phyloP scores from a whole-genome alignment of 2,888 invertebrate species.

The Criorhina ranunculi region DNA sequence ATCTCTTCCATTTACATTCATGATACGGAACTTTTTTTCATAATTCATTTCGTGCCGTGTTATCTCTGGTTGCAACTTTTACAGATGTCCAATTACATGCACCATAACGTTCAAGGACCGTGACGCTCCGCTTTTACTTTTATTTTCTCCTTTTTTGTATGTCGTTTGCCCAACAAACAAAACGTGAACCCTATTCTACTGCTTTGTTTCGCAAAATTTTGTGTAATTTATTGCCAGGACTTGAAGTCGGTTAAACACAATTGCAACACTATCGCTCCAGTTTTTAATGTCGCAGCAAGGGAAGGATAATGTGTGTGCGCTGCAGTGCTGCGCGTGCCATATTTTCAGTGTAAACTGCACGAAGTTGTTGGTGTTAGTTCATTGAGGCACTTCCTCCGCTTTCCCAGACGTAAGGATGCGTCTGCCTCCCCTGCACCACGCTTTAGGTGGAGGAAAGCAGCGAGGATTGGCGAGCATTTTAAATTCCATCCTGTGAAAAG shows the following conservation, averaged over 20 bases:
- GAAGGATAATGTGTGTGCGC: slow-evolving; percentile 71
- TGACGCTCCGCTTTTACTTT: slow-evolving; percentile 49
- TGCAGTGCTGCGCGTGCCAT: slow-evolving; percentile 74
- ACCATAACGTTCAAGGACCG: slow-evolving; percentile 72
- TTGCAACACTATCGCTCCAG: slow-evolving; percentile 75
- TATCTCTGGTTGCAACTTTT: slow-evolving; percentile 73
- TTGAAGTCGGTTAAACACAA: slow-evolving; percentile 77
- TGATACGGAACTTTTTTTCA: slow-evolving; percentile 36
- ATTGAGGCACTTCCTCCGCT: slow-evolving; percentile 60
- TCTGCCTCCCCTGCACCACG: not conserved
- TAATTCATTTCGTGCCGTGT: slow-evolving; percentile 63
- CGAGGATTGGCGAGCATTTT: slow-evolving; percentile 64
- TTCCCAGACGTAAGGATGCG: slow-evolving; percentile 41
- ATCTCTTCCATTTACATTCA: slow-evolving; percentile 68
- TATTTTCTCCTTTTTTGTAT: slow-evolving; percentile 15
- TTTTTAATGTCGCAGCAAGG: slow-evolving; percentile 73
- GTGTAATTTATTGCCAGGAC: slow-evolving; percentile 75
- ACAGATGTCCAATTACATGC: slow-evolving; percentile 76
- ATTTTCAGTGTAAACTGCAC: slow-evolving; percentile 64
- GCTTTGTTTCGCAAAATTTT: slow-evolving; percentile 70
- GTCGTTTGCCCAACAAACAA: slow-evolving; percentile 61
- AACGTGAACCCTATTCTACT: slow-evolving; percentile 65
- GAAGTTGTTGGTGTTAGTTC: slow-evolving; percentile 65
- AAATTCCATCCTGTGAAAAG: slow-evolving; percentile 71
- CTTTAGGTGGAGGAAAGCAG: slow-evolving; percentile 23